phyloP scores from a whole-genome alignment of 2,797 vertebrate genomes.

The Picus viridis region DNA sequence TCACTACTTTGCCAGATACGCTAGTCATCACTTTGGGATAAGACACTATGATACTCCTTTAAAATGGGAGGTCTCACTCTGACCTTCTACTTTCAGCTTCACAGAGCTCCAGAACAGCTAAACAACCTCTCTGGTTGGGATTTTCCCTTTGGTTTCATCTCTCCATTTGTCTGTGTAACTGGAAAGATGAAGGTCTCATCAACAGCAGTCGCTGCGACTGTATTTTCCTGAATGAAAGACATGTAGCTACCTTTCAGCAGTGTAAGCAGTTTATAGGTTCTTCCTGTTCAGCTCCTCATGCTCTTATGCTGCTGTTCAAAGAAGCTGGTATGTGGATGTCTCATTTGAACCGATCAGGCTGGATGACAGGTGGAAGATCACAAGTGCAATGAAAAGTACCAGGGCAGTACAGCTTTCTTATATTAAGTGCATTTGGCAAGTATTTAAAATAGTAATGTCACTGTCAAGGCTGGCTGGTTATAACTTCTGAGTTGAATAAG shows the following conservation, averaged over 20 bases:
- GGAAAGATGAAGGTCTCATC: not conserved
- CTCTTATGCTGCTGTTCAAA: not conserved
- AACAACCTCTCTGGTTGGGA: not conserved
- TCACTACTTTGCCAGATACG: not conserved
- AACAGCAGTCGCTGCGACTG: not conserved
- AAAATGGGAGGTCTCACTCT: not conserved
- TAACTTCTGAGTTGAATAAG: slow-evolving; percentile 45
- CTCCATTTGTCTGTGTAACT: not conserved
- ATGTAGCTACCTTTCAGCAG: not conserved
- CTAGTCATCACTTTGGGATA: not conserved
- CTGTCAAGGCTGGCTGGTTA: slow-evolving; percentile 51
- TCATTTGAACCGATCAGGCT: slow-evolving; percentile 4
- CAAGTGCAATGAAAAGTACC: slow-evolving; percentile 39
- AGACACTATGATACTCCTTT: not conserved
- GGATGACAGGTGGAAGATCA: slow-evolving; percentile 38
- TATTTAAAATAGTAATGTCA: slow-evolving; percentile 48
- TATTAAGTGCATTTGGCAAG: slow-evolving; percentile 45
- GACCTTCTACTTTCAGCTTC: not conserved
- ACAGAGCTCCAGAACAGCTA: not conserved
- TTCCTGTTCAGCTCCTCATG: not conserved
- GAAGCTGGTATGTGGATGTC: not conserved
- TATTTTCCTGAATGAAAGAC: not conserved
- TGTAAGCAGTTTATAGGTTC: not conserved
- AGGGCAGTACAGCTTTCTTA: slow-evolving; percentile 30
- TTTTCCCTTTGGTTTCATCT: not conserved